phyloP scores from a whole-genome alignment of 2,797 vertebrate species.

The Carapus acus region DNA sequence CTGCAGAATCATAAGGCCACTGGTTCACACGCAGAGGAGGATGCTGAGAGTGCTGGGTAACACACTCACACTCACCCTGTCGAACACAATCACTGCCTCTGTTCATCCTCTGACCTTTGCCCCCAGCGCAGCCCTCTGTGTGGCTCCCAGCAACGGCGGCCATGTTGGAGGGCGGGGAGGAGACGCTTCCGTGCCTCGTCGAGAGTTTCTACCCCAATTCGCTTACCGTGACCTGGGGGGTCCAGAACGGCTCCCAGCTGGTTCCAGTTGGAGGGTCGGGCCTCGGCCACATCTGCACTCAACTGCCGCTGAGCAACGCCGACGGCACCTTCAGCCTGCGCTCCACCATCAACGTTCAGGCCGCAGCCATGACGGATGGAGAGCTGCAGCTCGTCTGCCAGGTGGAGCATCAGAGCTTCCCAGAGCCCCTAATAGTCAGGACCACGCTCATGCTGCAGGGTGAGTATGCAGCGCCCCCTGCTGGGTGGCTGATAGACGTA shows the following conservation, averaged over 20 bases:
- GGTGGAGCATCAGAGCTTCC: conserved; percentile 55
- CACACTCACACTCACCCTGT: too few relatives aligned
- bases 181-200: conserved; percentile 60
- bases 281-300: conserved; percentile 52
- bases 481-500: too few relatives aligned
- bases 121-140: conserved; percentile 55
- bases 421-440: conserved; percentile 28
- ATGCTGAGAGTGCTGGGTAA: conserved; percentile 61
- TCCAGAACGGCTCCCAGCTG: conserved; percentile 27
- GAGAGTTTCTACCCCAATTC: conserved; percentile 59
- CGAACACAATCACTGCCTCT: too few relatives aligned
- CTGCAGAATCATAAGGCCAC: conserved; percentile 57
- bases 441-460: conserved; percentile 49
- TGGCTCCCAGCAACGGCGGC: conserved; percentile 42
- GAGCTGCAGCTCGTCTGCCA: conserved; percentile 51
- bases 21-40: conserved; percentile 39
- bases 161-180: conserved; percentile 52
- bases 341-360: conserved; percentile 54
- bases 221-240: conserved; percentile 51
- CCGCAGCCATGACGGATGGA: conserved; percentile 17
- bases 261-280: neutral
- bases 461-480: conserved; percentile 27
- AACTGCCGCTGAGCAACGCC: conserved; percentile 33
- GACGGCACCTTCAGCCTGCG: conserved; percentile 56
- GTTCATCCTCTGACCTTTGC: neutral